A percentile compares a stretch with the other conserved stretches of the same genome.
Conservation (phyloP, 2,888 invertebrate species). For the Eurytoma adleriae region DNA sequence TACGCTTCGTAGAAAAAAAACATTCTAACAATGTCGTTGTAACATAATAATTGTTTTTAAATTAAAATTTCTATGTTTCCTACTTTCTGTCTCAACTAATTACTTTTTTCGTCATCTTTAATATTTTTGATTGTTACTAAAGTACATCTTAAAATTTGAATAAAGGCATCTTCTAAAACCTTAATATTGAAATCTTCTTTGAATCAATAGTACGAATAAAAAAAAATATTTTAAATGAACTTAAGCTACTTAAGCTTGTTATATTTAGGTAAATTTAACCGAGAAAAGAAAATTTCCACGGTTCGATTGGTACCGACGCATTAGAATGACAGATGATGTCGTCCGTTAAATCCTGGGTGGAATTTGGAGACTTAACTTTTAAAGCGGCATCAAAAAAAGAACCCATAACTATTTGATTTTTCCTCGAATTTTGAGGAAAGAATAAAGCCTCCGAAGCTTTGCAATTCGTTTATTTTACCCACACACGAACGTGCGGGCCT, state of each 20-base stretch:
- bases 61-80: no score
- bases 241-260: neutral
- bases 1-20: no score
- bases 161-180: no score
- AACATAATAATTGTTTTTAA: no score
- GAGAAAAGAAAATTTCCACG: conserved; percentile 26
- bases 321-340: conserved; percentile 41
- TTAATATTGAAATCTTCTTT: neutral
- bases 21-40: no score
- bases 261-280: neutral
- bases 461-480: neutral
- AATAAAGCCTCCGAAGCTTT: conserved; percentile 25
- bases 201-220: neutral
- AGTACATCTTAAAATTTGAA: no score
- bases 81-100: no score
- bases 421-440: conserved; percentile 47
- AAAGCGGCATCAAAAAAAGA: conserved; percentile 50
- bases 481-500: conserved; percentile 2
- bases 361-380: conserved; percentile 51
- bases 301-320: conserved; percentile 36
- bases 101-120: no score
- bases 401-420: conserved; percentile 48
- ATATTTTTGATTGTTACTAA: no score
- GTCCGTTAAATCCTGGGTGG: conserved; percentile 40
- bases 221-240: conserved; percentile 1